Evolutionary conservation across 2,797 vertebrate species (phyloP).

Genomic region (Catostomus latipinnis): DNA sequence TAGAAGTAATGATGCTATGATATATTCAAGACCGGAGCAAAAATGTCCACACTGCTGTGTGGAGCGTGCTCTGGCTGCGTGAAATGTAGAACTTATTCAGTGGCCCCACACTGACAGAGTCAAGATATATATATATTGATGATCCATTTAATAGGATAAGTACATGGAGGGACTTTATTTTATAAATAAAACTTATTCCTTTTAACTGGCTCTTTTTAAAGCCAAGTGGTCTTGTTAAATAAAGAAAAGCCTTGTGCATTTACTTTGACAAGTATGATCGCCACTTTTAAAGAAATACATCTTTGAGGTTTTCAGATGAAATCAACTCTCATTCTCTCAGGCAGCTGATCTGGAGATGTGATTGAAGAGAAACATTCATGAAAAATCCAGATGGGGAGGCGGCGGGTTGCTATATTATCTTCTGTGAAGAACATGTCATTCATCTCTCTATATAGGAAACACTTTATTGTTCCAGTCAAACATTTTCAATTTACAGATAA

Average conservation of each 20-base stretch:
- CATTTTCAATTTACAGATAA: conserved; percentile 22
- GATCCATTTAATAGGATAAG: conserved; percentile 26
- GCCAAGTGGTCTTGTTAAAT: conserved; percentile 24
- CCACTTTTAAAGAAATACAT: conserved; percentile 21
- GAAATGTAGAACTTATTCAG: conserved; percentile 2
- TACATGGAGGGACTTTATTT: conserved; percentile 16
- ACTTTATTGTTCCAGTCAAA: conserved; percentile 14
- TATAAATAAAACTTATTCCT: conserved; percentile 19
- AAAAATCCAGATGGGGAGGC: neutral
- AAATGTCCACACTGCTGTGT: conserved; percentile 8
- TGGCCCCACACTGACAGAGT: neutral
- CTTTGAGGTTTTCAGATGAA: conserved; percentile 33
- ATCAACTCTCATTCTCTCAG: conserved; percentile 34
- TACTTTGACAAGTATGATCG: conserved; percentile 18
- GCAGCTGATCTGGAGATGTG: conserved; percentile 25
- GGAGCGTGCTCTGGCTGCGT: conserved; percentile 11
- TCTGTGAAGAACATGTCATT: conserved; percentile 31
- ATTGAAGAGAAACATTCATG: conserved; percentile 32
- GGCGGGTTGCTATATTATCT: neutral
- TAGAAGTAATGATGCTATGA: conserved; percentile 40
- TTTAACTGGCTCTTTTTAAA: conserved; percentile 21
- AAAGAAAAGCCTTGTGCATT: conserved; percentile 13
- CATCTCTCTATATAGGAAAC: conserved; percentile 8
- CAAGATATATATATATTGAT: conserved; percentile 21
- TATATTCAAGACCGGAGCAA: conserved; percentile 19